Evolutionary conservation across 2,797 vertebrate species (phyloP).

Genomic region (Xiphorhynchus erythropygius): DNA sequence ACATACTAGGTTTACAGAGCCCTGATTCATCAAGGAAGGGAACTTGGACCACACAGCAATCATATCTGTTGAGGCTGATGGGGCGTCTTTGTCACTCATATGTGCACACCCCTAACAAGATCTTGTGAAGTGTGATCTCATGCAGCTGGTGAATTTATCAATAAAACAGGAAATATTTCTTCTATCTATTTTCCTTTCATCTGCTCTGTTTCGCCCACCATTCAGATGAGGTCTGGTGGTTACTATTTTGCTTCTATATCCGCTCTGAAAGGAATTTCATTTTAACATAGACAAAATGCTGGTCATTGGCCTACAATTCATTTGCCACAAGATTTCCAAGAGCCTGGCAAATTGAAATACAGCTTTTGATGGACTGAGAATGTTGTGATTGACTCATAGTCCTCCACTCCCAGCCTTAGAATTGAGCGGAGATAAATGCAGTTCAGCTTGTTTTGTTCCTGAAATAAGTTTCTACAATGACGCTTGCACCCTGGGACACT

Average conservation of each 20-base stretch:
- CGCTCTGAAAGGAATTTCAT: not conserved
- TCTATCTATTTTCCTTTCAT: not conserved
- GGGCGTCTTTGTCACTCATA: not conserved
- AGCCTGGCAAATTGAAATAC: conserved; percentile 2
- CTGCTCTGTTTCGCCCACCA: not conserved
- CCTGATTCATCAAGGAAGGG: not conserved
- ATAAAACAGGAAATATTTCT: not conserved
- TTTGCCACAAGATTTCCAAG: not conserved
- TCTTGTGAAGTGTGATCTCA: not conserved
- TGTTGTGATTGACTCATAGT: conserved; percentile 10
- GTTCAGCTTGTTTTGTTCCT: conserved; percentile 54
- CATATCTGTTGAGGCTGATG: not conserved
- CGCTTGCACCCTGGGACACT: conserved; percentile 39
- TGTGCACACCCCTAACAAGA: not conserved
- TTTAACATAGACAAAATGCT: not conserved
- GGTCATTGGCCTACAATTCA: not conserved
- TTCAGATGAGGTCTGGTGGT: not conserved
- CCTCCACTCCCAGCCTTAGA: not conserved
- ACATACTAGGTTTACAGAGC: not conserved
- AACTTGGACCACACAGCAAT: not conserved
- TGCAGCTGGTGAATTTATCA: not conserved
- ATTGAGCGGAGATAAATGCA: conserved; percentile 38
- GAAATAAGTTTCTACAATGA: conserved; percentile 54
- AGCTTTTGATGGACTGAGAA: conserved; percentile 1
- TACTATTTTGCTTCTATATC: not conserved